Conservation (phyloP, 2,888 invertebrate genomes). For the Cynaeus angustus region DNA sequence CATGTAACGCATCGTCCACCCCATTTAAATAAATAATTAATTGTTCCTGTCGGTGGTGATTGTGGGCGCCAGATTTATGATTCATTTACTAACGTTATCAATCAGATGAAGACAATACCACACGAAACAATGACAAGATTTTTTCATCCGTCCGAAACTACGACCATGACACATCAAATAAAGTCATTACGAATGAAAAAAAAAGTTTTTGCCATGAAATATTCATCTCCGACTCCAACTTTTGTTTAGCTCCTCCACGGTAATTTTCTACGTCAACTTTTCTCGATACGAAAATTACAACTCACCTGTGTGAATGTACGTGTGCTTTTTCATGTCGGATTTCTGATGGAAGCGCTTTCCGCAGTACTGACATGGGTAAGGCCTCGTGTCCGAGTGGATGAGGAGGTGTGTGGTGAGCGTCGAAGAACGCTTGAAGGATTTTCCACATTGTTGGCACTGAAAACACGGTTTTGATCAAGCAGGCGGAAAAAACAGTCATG, state of each 20-base stretch:
- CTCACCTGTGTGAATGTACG: conserved; percentile 94
- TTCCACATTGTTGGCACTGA: conserved; percentile 97
- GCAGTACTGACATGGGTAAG: conserved; percentile 98
- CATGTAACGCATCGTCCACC: conserved; percentile 48
- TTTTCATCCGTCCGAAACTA: no score
- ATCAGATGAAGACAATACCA: conserved; percentile 5
- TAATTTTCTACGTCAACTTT: conserved; percentile 8
- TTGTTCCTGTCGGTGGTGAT: conserved; percentile 56
- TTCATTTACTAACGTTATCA: conserved; percentile 52
- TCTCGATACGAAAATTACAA: conserved; percentile 55
- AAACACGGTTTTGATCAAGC: conserved; percentile 65
- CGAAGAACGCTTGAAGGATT: conserved; percentile 96
- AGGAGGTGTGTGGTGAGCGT: conserved; percentile 97
- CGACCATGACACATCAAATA: no score
- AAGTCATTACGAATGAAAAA: neutral
- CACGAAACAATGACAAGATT: neutral
- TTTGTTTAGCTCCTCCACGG: neutral
- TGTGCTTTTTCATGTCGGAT: conserved; percentile 99
- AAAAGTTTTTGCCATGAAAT: conserved; percentile 19
- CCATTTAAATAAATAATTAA: conserved; percentile 58
- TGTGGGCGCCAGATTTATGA: conserved; percentile 58
- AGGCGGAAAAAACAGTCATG: no score
- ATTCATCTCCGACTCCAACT: conserved; percentile 6
- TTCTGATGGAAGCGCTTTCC: conserved; percentile 99
- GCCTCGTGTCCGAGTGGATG: conserved; percentile 97